Evolutionary conservation across 2,113 vertebrate species (phyloP), one percentile per base, ranked within the genome.

Genomic region (Sarotherodon lohbergeri): DNA sequence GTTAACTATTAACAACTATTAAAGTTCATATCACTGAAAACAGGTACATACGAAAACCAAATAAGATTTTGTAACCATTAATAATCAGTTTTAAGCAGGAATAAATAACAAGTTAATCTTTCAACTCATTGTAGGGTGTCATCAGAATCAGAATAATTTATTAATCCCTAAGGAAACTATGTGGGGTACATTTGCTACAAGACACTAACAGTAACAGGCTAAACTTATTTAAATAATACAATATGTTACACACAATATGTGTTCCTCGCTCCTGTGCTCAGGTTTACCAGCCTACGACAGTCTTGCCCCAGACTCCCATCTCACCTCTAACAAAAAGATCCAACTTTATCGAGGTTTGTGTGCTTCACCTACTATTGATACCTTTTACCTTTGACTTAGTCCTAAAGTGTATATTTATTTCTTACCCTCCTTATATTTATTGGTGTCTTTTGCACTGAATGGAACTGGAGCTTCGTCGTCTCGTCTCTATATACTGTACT

Each of bases 371-470:
- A 24, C 54, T 55, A 55, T 55, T 55, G 11, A 22, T 55, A 55
- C 1, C n/a, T 22, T 0, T 54, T 54, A 22, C 0, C 52, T 54
- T 55, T 22, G 22, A 9, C 9, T 55, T 4, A 11, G 52, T 22
- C 52, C 52, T 54, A 54, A 55, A 22, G n/a, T 11, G 9, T 6
- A 22, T 55, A 0, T 55, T 55, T 55, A 22, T 55, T 55, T 56
- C 39, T 41, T 11, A 41, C 39, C 11, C 39, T 39, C 10, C 39
- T 39, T 39, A 11, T 39, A 39, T 39, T 39, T 11, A 39, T 39
- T 41, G 39, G 10, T 4, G 39, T 11, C 39, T 41, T 41, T 41
- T 41, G 39, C 36, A 11, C 9, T 41, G 9, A 41, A 41, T 41
- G 39, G 39, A 41, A 41, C 39, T 41, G 39, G 9, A 41, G 39